phyloP scores from a whole-genome alignment of 2,888 invertebrate genomes.

The Timema podura region DNA sequence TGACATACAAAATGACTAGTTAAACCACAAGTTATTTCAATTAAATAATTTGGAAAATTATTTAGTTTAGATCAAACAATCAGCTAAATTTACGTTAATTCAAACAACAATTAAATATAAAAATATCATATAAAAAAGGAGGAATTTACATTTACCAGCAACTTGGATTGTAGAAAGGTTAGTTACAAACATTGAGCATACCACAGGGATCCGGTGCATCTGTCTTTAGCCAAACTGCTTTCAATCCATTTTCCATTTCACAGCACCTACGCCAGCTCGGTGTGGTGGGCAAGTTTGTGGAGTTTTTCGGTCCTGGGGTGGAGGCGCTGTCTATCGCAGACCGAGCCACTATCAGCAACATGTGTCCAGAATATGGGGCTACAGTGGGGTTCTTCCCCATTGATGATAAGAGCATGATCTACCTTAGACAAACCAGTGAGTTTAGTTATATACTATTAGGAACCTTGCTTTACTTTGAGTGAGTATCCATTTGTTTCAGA shows the following conservation, averaged over 20 bases:
- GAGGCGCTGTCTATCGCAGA: conserved; percentile 89
- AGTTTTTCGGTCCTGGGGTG: conserved; percentile 96
- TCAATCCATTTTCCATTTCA: conserved; percentile 34
- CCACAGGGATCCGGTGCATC: no score
- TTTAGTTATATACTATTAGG: not conserved
- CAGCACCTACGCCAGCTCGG: conserved; percentile 87
- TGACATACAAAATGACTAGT: no score
- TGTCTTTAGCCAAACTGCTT: no score
- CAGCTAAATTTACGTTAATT: no score
- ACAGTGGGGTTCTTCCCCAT: conserved; percentile 95
- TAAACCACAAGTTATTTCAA: no score
- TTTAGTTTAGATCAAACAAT: no score
- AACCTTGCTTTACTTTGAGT: conserved; percentile 11
- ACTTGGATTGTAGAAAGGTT: no score
- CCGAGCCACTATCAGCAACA: conserved; percentile 95
- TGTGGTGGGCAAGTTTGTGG: conserved; percentile 98
- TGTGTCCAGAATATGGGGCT: conserved; percentile 98
- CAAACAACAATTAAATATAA: no score
- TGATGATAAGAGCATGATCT: conserved; percentile 73
- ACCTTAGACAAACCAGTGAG: conserved; percentile 79
- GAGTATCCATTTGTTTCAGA: not conserved
- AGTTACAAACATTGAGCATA: conserved; percentile 15
- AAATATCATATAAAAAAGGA: no score
- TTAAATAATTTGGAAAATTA: no score
- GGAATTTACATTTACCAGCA: no score